Conservation (phyloP, 2,797 vertebrate genomes). For the Mastacembelus armatus region DNA sequence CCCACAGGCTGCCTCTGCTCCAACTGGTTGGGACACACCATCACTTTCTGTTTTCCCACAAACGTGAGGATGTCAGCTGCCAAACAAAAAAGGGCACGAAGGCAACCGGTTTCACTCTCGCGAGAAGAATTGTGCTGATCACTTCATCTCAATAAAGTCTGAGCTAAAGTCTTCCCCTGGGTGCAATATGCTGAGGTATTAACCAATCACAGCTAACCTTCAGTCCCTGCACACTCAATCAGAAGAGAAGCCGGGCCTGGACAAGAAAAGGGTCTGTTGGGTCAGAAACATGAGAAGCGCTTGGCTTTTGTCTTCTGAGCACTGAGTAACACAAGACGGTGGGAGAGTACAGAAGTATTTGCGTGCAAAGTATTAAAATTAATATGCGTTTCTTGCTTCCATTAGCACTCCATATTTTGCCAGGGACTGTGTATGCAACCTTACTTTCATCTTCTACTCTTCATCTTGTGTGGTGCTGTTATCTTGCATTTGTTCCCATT, state of each 20-base stretch:
- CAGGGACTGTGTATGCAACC: slow-evolving; percentile 11
- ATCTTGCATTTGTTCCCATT: background rate
- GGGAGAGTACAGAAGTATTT: slow-evolving; percentile 80
- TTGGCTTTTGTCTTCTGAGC: slow-evolving; percentile 70
- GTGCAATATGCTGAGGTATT: slow-evolving; percentile 24
- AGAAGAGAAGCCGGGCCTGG: slow-evolving; percentile 58
- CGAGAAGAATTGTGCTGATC: slow-evolving; percentile 6
- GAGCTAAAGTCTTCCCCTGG: slow-evolving; percentile 26
- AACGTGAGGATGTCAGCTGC: slow-evolving; percentile 56
- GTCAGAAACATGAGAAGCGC: slow-evolving; percentile 80
- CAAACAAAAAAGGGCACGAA: slow-evolving; percentile 36
- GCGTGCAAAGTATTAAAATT: slow-evolving; percentile 82
- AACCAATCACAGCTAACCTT: slow-evolving; percentile 43
- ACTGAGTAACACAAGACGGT: slow-evolving; percentile 76
- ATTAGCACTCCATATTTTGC: slow-evolving; percentile 64
- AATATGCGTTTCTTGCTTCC: slow-evolving; percentile 78
- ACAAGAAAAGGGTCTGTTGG: slow-evolving; percentile 52
- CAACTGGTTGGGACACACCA: slow-evolving; percentile 30
- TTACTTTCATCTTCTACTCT: slow-evolving; percentile 15
- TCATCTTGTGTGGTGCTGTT: slow-evolving; percentile 1
- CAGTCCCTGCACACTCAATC: slow-evolving; percentile 45
- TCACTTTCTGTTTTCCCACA: slow-evolving; percentile 68
- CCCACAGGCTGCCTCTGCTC: slow-evolving; percentile 40
- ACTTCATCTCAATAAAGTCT: slow-evolving; percentile 43
- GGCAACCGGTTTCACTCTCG: slow-evolving; percentile 10